Conservation (phyloP, 2,888 invertebrate species). For the Pseudeuparius sepicola region DNA sequence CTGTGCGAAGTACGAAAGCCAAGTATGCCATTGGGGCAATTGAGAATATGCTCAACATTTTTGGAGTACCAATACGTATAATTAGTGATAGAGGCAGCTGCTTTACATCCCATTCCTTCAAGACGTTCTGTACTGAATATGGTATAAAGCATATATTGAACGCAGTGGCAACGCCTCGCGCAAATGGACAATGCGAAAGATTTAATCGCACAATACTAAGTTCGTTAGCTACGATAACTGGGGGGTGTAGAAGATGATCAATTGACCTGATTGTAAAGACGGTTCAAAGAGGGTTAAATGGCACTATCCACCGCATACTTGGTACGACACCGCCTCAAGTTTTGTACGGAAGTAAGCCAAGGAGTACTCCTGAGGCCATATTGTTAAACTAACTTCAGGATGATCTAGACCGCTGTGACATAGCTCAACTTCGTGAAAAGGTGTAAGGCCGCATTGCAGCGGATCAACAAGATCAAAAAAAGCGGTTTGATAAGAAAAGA, state of each 20-base stretch:
- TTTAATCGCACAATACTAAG: constrained; percentile 5
- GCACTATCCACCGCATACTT: background rate
- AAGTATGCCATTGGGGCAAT: constrained; percentile 4
- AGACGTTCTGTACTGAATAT: too few species aligned
- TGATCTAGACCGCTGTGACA: background rate
- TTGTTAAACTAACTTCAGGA: constrained; percentile 7
- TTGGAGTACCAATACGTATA: constrained; percentile 7
- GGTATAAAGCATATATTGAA: too few species aligned
- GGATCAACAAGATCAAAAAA: constrained; percentile 4
- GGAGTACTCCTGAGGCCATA: constrained; percentile 1
- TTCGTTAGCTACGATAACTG: constrained; percentile 1
- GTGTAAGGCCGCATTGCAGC: background rate
- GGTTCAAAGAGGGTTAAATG: constrained; percentile 9
- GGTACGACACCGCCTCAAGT: constrained; percentile 7
- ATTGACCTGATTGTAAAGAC: constrained; percentile 4
- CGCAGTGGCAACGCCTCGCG: too few species aligned
- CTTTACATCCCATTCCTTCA: constrained; percentile 2
- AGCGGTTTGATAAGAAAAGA: background rate
- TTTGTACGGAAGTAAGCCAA: constrained; percentile 4
- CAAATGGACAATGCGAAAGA: constrained; percentile 2
- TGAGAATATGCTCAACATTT: too few species aligned
- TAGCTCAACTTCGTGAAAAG: background rate
- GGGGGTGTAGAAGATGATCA: constrained; percentile 4
- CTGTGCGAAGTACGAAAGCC: constrained; percentile 5
- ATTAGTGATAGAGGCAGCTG: constrained; percentile 4